phyloP scores from a whole-genome alignment of 2,797 vertebrate genomes.

The Poecilia gillii region DNA sequence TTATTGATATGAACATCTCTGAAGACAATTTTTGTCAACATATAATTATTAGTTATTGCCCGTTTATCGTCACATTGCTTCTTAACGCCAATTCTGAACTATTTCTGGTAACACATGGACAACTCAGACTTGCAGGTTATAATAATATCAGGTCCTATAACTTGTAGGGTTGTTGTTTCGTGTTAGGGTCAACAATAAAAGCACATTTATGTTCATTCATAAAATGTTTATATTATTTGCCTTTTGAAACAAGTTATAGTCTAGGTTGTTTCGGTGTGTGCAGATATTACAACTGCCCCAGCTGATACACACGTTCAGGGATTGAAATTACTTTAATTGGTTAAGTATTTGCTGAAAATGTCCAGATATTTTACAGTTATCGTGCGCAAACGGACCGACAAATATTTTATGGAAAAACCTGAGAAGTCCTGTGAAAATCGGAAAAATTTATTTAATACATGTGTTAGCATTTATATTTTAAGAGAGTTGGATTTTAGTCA shows the following conservation, averaged over 20 bases:
- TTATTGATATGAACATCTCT: conserved; percentile 16
- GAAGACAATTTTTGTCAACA: background rate
- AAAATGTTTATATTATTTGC: background rate
- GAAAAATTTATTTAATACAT: background rate
- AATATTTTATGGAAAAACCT: background rate
- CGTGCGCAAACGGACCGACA: background rate
- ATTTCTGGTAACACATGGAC: background rate
- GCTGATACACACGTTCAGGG: background rate
- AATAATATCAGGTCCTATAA: background rate
- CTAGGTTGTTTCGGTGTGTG: background rate
- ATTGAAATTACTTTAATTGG: background rate
- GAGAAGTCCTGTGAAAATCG: background rate
- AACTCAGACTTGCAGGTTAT: background rate
- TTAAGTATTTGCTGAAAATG: background rate
- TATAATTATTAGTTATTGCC: conserved; percentile 1
- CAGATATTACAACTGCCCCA: background rate
- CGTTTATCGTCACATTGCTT: background rate
- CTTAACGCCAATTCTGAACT: background rate
- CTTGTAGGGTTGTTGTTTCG: background rate
- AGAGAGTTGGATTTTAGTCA: background rate
- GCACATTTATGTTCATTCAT: background rate
- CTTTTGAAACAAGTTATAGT: background rate
- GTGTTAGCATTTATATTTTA: background rate
- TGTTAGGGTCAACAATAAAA: background rate
- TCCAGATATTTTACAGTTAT: background rate